Base-by-base conservation (phyloP, 2,888 invertebrate genomes). In the Platycheirus albimanus region DNA sequence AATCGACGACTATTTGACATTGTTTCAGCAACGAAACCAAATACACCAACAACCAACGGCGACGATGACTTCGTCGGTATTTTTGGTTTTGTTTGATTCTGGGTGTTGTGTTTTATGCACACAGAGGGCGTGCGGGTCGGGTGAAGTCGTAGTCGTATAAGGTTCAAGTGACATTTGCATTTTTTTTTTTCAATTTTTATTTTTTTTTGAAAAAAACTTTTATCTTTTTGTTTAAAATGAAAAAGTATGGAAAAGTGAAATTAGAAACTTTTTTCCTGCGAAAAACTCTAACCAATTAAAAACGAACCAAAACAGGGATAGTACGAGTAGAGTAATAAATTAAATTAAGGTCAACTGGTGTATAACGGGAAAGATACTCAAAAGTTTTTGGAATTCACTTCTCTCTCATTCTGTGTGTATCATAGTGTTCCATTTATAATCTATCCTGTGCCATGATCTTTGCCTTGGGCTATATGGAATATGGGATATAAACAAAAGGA, bases 281-380 rank as follows among this genome's bases (percentile, higher is more conserved):
- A 1, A 43, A 43, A 41, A 43, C 7, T 43, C 43, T 28, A 1
- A 61, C 56, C 63, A 80, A 74, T 80, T 80, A 80, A 75, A 80
- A 80, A 36, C 19, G 17, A 28, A 43, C 58, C 67, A 36, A 67
- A 54, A 15, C 41, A 8, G 24, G 33, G 38, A 0, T 15, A 19
- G 10, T 7, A n/a, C n/a, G n/a, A n/a, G 36, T 4, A 38, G 69
- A 64, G 80, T 75, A 70, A 70, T 80, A 75, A 75, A 80, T 80
- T 80, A 75, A 75, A 75, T 80, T 75, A 75, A 69, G 79, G 79
- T 80, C 79, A 80, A 71, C 24, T 61, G 28, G 41, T 36, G 45
- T 52, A 41, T 30, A 45, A 19, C 11, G 43, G 33, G 43, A 58
- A 71, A 58, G 58, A 56, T 49, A 58, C 52, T 69, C n/a, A 54